phyloP scores from a whole-genome alignment of 2,113 vertebrate species.

The Pholis gunnellus region DNA sequence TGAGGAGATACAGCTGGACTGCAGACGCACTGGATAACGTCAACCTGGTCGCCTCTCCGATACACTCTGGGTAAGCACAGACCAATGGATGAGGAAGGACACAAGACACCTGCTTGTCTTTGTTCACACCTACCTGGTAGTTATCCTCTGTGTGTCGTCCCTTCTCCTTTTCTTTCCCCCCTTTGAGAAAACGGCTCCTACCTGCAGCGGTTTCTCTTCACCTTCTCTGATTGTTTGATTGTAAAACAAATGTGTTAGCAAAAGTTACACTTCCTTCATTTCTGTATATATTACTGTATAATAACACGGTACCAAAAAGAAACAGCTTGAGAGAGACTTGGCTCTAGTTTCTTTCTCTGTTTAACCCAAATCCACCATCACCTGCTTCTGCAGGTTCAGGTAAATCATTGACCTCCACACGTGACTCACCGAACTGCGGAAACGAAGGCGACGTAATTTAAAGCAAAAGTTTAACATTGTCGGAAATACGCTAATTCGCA shows the following conservation, averaged over 20 bases:
- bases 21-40: slow-evolving; percentile 95
- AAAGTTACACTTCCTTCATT: slow-evolving; percentile 15
- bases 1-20: slow-evolving; percentile 97
- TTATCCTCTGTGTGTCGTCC: slow-evolving; percentile 7
- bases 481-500: background rate
- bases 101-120: background rate
- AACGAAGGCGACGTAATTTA: slow-evolving; percentile 22
- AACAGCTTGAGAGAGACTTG: background rate
- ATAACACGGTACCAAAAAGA: background rate
- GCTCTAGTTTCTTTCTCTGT: background rate
- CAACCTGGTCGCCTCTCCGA: slow-evolving; percentile 95
- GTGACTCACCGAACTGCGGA: background rate
- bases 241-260: background rate
- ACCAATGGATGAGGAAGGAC: background rate
- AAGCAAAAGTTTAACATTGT: slow-evolving; percentile 26
- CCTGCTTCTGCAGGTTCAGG: background rate
- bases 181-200: slow-evolving; percentile 5
- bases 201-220: slow-evolving; percentile 15
- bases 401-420: background rate
- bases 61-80: slow-evolving; percentile 95
- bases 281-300: background rate
- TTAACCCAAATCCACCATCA: background rate
- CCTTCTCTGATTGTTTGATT: slow-evolving; percentile 1
- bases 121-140: slow-evolving; percentile 6
- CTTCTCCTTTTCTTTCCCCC: slow-evolving; percentile 14